Base-by-base conservation (phyloP, 2,888 invertebrate genomes). In the Oscheius onirici region DNA sequence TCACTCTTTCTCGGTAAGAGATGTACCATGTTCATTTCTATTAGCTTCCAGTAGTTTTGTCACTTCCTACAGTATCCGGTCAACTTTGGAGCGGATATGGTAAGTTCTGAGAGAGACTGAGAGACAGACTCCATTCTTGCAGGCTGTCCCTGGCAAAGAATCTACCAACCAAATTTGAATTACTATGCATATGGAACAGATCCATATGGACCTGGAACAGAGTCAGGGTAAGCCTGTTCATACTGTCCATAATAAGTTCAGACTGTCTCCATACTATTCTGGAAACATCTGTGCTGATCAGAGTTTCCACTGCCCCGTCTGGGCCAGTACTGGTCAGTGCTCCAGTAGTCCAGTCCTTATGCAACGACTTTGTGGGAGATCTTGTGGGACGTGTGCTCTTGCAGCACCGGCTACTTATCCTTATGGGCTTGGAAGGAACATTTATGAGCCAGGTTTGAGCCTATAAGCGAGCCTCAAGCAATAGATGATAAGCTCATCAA, bases 271-370 rank as follows among this genome's bases (percentile, higher is more conserved):
- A 17, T 46, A 46, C 20, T 11, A 3, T 46, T 3, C 20, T 15
- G 46, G 46, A 46, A 20, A 13, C 3, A 26, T 55, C 13, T 55
- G 55, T 26, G 26, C n/a, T 8, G 55, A 55, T 26, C 22, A 13
- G 10, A 20, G 55, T 2, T 13, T 15, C 8, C 24, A 55, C 10
- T 55, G 55, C 11, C 55, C 55, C 1, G 10, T 13, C 11, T 55
- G 55, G 55, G 55, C 55, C 26, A 55, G 55, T 55, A 55, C 55
- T 15, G 55, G 55, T 2, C 55, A 55, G n/a, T 55, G 55, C n/a
- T 24, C 55, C n/a, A n/a, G 13, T 26, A 55, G 28, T 55, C 28
- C 55, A 11, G 26, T 55, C n/a, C 8, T 55, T 13, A 55, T 55
- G 55, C 55, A 55, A 55, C 8, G 55, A 15, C 3, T 28, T 15